Base-by-base conservation (phyloP, 2,888 invertebrate species). In the Papilio demoleus region DNA sequence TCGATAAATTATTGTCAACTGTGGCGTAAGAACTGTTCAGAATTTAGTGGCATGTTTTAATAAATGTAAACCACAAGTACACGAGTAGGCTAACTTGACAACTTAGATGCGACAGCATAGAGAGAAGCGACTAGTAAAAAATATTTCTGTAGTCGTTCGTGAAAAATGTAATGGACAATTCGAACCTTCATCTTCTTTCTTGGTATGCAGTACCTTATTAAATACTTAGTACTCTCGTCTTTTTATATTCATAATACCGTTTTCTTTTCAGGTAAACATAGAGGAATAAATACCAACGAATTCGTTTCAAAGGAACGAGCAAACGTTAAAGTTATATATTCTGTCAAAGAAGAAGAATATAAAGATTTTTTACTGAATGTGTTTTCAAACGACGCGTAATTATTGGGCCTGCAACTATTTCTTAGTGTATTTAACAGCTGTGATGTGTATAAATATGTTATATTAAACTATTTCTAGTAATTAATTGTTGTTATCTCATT, bases 321-420 rank as follows among this genome's bases (percentile, higher is more conserved):
- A 0, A 90, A 88, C 58, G 83, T 86, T 0, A 81, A 85, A 74
- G 72, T 89, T 8, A 75, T 84, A 3, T 82, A 86, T 69, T 81
- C 87, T 0, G 71, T 82, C 2, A 85, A 87, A 42, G 73, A 77
- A 38, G 85, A 86, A 70, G 77, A 83, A 45, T 89, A 86, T 65
- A 79, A 79, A 50, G 67, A 83, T 47, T 84, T 88, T 74, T 72
- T 88, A 62, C 36, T 84, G 0, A 80, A 87, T n/a, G 74, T 88
- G 24, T 86, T 88, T 66, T 67, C 75, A 14, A 67, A 70, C 27
- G 64, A 50, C 11, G 24, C 19, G 0, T 68, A 45, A 63, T 1
- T 4, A 31, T 17, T 31, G 27, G 31, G 22, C 4, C n/a, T 53
- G 1, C 1, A 27, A 31, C 17, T 31, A 31, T 31, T 0, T 17